Percentiles rank a stretch among this genome's conserved stretches.
Evolutionary conservation across 1,140 invertebrate genomes (phyloP).

Genomic region (Manduca sexta): DNA sequence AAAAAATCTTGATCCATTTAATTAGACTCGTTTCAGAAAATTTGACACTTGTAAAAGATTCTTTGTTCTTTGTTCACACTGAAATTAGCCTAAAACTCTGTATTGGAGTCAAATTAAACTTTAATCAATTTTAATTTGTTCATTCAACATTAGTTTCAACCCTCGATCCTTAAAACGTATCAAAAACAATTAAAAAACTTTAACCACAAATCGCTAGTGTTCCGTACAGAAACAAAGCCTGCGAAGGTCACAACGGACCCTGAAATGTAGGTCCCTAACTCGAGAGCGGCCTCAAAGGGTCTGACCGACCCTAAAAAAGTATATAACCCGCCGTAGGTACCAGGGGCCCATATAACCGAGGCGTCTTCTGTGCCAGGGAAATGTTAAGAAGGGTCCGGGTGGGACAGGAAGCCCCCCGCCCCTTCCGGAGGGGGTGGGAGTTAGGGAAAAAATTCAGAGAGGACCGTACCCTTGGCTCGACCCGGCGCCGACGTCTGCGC

Average conservation of each 20-base stretch:
- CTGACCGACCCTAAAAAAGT: conserved; percentile 66
- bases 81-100: too few relatives aligned
- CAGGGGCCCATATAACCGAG: conserved; percentile 61
- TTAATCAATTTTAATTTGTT: too few relatives aligned
- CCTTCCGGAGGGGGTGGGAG: conserved; percentile 54
- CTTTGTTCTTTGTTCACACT: too few relatives aligned
- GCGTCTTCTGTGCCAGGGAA: conserved; percentile 67
- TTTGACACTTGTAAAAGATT: too few relatives aligned
- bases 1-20: too few relatives aligned
- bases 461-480: conserved; percentile 62
- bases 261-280: conserved; percentile 62
- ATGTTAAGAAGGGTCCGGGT: conserved; percentile 68
- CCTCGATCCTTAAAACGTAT: too few relatives aligned
- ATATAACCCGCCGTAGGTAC: conserved; percentile 61
- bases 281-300: conserved; percentile 54
- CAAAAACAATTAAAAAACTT: too few relatives aligned
- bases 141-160: too few relatives aligned
- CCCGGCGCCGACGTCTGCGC: conserved; percentile 60
- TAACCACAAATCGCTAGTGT: neutral
- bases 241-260: conserved; percentile 51
- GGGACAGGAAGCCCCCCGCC: conserved; percentile 42
- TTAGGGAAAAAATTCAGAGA: conserved; percentile 66
- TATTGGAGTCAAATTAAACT: too few relatives aligned
- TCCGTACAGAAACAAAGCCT: conserved; percentile 31
- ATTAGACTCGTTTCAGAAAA: too few relatives aligned